These are phyloP conservation scores for Drosophila hamatofila DNA, from an alignment of 2,888 invertebrate species.

Conservation along the genomic window DNA sequence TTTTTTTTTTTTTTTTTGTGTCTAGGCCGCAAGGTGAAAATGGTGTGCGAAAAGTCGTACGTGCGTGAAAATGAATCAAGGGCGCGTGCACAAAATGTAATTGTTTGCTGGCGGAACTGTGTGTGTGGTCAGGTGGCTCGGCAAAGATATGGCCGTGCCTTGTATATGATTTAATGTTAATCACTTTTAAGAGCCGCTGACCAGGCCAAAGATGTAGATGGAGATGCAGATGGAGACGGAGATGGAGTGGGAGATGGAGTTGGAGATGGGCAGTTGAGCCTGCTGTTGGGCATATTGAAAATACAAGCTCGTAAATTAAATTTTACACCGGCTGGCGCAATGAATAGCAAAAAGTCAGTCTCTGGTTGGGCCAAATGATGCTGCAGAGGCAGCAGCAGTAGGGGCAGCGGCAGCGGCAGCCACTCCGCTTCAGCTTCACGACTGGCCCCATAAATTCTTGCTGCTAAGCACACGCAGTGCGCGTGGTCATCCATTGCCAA, in stretches of 20 bases:
- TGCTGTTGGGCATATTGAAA: slow-evolving; percentile 66
- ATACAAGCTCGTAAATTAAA: slow-evolving; percentile 79
- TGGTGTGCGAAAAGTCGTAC: slow-evolving; percentile 78
- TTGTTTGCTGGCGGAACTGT: slow-evolving; percentile 52
- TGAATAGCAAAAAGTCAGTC: slow-evolving; percentile 67
- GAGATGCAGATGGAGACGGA: background rate
- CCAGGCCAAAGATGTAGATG: background rate
- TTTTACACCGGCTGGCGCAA: slow-evolving; percentile 73
- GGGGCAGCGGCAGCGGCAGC: background rate
- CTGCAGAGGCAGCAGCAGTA: slow-evolving; percentile 17
- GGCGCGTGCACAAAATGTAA: slow-evolving; percentile 72
- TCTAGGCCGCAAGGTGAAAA: slow-evolving; percentile 75
- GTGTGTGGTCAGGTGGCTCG: slow-evolving; percentile 68
- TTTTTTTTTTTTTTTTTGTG: slow-evolving; percentile 20
- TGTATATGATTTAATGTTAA: slow-evolving; percentile 78
- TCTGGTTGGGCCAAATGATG: slow-evolving; percentile 68
- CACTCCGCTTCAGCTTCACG: slow-evolving; percentile 10
- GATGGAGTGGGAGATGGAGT: background rate
- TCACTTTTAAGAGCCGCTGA: slow-evolving; percentile 68
- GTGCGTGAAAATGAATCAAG: slow-evolving; percentile 78
- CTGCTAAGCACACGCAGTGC: slow-evolving; percentile 78
- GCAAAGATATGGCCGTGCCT: slow-evolving; percentile 64
- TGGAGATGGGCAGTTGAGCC: background rate
- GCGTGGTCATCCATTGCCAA: slow-evolving; percentile 74
- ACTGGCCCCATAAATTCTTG: slow-evolving; percentile 73